A percentile compares a stretch with the other conserved stretches of the same genome.
Evolutionary conservation across 2,888 invertebrate species (phyloP).

Genomic region (Agrochola lychnidis): DNA sequence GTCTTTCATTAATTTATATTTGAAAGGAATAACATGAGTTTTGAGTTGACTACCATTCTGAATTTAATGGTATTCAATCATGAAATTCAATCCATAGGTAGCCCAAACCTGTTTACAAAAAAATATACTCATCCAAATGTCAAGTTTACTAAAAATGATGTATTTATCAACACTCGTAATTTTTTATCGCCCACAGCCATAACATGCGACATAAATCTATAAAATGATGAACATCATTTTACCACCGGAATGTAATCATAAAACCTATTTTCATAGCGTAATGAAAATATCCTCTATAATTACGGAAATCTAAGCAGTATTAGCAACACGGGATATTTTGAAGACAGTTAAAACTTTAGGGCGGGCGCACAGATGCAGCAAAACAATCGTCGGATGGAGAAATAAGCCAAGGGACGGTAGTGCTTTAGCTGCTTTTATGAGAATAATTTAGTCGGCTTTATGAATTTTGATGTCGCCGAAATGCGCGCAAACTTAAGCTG

Average conservation of each 20-base stretch:
- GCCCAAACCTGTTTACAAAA: neutral
- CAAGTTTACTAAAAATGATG: constrained; percentile 40
- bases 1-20: too few species aligned
- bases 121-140: constrained; percentile 7
- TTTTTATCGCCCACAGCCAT: constrained; percentile 25
- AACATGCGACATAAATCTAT: constrained; percentile 36
- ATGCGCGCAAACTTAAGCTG: neutral
- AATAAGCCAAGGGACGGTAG: neutral
- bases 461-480: neutral
- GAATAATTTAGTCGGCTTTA: neutral
- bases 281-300: constrained; percentile 64
- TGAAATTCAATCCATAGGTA: too few species aligned
- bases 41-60: neutral
- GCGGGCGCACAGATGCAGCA: neutral
- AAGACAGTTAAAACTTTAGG: constrained; percentile 23
- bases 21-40: neutral
- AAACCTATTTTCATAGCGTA: constrained; percentile 66
- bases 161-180: constrained; percentile 23
- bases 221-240: constrained; percentile 59
- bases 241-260: constrained; percentile 64
- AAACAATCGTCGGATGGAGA: neutral
- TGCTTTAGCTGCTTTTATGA: neutral
- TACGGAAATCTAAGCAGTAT: constrained; percentile 45
- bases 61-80: too few species aligned
- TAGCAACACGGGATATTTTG: constrained; percentile 38